Conservation (phyloP, 1,140 invertebrate genomes). For the Cyrtorhinus lividipennis region DNA sequence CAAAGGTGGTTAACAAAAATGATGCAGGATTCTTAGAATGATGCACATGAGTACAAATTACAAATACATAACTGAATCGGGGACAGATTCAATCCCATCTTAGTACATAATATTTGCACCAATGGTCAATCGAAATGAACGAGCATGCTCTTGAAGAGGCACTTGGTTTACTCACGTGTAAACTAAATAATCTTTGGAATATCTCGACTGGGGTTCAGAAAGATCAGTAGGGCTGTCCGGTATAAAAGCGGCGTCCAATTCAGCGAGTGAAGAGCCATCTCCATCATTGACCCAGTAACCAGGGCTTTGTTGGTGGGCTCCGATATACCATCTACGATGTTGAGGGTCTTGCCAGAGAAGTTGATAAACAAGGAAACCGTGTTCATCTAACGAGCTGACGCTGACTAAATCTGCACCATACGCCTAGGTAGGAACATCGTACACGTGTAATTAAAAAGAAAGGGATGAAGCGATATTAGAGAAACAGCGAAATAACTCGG, state of each 20-base stretch:
- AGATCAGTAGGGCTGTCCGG: constrained; percentile 36
- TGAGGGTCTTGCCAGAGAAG: constrained; percentile 68
- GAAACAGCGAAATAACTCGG: too few relatives aligned
- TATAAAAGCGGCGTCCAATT: constrained; percentile 70
- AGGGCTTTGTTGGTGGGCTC: constrained; percentile 51
- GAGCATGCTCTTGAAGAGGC: too few relatives aligned
- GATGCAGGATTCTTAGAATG: too few relatives aligned
- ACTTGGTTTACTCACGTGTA: constrained; percentile 39
- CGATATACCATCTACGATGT: constrained; percentile 73
- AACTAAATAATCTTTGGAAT: constrained; percentile 37
- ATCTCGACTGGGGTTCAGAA: constrained; percentile 23
- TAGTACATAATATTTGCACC: background rate
- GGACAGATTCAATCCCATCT: too few relatives aligned
- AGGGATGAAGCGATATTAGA: too few relatives aligned
- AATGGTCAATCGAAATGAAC: too few relatives aligned
- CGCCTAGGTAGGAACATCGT: constrained; percentile 19
- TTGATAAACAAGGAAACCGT: constrained; percentile 66
- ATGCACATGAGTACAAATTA: too few relatives aligned
- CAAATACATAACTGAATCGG: too few relatives aligned
- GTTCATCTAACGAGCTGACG: constrained; percentile 68
- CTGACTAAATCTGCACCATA: constrained; percentile 66
- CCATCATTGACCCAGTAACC: constrained; percentile 70
- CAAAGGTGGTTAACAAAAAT: constrained; percentile 32
- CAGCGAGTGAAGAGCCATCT: constrained; percentile 57
- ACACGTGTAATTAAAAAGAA: background rate